Evolutionary conservation across 2,888 invertebrate species (phyloP).

Genomic region (Metopia argyrocephala): DNA sequence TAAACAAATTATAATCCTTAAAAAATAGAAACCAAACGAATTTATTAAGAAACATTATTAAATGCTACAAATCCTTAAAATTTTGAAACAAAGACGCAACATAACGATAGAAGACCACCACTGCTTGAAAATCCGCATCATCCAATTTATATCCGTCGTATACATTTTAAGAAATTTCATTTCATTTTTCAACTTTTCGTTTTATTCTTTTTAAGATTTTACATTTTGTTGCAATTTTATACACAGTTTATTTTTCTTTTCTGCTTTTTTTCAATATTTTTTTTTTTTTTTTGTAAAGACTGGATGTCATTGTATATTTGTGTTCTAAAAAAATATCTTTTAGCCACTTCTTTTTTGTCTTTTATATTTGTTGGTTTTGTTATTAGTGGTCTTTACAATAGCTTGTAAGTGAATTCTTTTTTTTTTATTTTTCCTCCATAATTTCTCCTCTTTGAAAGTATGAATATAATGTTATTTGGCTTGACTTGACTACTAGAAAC

Average conservation of each 20-base stretch:
- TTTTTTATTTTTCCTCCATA: too few relatives aligned
- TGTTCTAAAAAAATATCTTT: constrained; percentile 31
- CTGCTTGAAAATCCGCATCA: constrained; percentile 35
- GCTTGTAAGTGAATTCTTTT: constrained; percentile 19
- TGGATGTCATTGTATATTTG: constrained; percentile 43
- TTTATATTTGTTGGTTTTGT: constrained; percentile 6
- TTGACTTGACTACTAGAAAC: neutral
- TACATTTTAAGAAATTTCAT: constrained; percentile 23
- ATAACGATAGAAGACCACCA: neutral
- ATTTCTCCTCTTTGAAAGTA: too few relatives aligned
- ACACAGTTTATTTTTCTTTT: neutral
- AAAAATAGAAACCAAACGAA: constrained; percentile 23
- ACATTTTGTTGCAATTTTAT: constrained; percentile 13
- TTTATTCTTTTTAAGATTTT: neutral
- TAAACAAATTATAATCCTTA: constrained; percentile 56
- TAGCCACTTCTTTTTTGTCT: constrained; percentile 3
- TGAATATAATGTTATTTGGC: constrained; percentile 31
- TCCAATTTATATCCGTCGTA: constrained; percentile 29
- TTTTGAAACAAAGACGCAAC: constrained; percentile 40
- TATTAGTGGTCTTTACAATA: neutral
- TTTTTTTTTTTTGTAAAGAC: constrained; percentile 23
- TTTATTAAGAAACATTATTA: neutral
- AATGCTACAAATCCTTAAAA: constrained; percentile 26
- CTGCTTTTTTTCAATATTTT: neutral
- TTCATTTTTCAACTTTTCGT: neutral